Conservation (phyloP, 2,888 invertebrate genomes). For the Lasioglossum lativentre region DNA sequence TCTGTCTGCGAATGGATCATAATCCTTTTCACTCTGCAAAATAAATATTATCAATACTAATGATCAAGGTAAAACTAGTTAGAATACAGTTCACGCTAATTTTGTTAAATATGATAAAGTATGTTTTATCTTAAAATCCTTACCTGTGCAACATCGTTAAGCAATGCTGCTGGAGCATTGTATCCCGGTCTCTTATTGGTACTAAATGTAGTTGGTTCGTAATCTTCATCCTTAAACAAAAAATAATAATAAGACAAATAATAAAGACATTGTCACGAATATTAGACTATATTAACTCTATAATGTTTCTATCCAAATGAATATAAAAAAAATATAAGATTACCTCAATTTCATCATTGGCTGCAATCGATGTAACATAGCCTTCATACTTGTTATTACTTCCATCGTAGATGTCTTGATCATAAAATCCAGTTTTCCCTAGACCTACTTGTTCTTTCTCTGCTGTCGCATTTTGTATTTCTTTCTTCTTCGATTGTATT, state of each 20-base stretch:
- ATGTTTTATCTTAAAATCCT: neutral
- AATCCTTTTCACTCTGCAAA: constrained; percentile 93
- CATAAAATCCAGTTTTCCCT: constrained; percentile 93
- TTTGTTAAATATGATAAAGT: neutral
- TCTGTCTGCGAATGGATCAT: constrained; percentile 97
- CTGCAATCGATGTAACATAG: constrained; percentile 98
- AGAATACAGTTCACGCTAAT: neutral
- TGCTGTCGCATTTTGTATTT: constrained; percentile 88
- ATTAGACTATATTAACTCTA: neutral
- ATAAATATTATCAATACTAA: neutral
- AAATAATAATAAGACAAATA: constrained; percentile 26
- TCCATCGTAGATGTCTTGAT: constrained; percentile 96
- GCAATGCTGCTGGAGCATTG: constrained; percentile 94
- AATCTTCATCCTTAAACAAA: constrained; percentile 91
- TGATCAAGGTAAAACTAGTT: neutral
- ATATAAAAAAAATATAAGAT: neutral
- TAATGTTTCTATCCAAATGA: constrained; percentile 13
- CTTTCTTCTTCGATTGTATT: constrained; percentile 94
- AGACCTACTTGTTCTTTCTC: constrained; percentile 93
- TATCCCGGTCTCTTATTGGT: constrained; percentile 91
- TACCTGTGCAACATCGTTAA: constrained; percentile 96
- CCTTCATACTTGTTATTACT: constrained; percentile 94
- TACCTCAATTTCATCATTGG: constrained; percentile 96
- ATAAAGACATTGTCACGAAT: neutral
- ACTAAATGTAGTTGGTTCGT: constrained; percentile 90